A percentile compares a stretch with the other conserved stretches of the same genome.
phyloP scores from a whole-genome alignment of 2,888 invertebrate species.

The Protula sp. region DNA sequence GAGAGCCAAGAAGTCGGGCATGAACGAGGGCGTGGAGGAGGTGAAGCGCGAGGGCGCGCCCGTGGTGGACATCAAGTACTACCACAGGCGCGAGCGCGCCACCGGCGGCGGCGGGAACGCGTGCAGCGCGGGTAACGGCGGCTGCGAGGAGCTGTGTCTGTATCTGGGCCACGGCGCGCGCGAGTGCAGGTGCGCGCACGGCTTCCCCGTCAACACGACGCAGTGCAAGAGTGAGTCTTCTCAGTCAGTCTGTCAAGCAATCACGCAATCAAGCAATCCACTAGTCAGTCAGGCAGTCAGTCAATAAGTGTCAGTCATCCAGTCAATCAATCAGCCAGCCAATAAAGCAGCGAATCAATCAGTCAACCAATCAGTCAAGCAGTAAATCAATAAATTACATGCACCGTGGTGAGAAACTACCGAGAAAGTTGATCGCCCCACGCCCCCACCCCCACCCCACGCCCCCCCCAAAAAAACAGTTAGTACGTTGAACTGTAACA shows the following conservation, averaged over 20 bases:
- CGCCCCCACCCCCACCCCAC: too few species aligned
- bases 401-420: too few species aligned
- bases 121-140: neutral
- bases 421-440: too few species aligned
- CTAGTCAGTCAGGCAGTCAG: neutral
- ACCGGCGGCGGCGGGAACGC: slow-evolving; percentile 19
- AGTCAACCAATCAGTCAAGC: too few species aligned
- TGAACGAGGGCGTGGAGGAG: slow-evolving; percentile 60
- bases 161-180: slow-evolving; percentile 55
- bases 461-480: too few species aligned
- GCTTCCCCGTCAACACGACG: slow-evolving; percentile 61
- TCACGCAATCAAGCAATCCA: neutral
- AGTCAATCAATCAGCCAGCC: too few species aligned
- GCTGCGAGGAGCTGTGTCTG: slow-evolving; percentile 76
- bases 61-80: slow-evolving; percentile 63
- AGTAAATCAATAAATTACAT: too few species aligned
- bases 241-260: neutral
- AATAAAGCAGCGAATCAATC: too few species aligned
- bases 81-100: slow-evolving; percentile 29
- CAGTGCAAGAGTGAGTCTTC: slow-evolving; percentile 19
- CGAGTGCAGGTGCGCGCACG: slow-evolving; percentile 89
- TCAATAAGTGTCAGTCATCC: slow-evolving; percentile 50
- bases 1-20: slow-evolving; percentile 62
- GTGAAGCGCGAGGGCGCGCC: slow-evolving; percentile 63
- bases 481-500: too few species aligned